Evolutionary conservation across 30 jellyfish, hydroid and myxozoan species (phyloP).

Genomic region (Catostylus mosaicus): DNA sequence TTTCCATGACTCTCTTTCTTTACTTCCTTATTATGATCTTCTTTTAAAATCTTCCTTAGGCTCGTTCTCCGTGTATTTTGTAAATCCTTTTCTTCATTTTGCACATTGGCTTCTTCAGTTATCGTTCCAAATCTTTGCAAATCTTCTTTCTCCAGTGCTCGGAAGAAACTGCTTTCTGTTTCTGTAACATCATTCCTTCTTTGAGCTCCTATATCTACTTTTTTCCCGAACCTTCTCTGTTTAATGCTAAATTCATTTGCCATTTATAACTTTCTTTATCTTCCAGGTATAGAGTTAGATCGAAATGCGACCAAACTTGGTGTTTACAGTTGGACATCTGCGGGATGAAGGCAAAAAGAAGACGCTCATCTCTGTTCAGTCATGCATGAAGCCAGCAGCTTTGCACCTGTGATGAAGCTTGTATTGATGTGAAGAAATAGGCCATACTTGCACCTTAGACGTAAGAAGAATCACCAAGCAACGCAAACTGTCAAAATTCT

Average conservation of each 20-base stretch:
- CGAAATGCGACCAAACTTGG: neutral
- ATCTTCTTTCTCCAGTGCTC: constrained; percentile 54
- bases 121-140: constrained; percentile 10
- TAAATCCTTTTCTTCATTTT: neutral
- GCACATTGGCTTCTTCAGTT: neutral
- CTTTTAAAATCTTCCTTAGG: neutral
- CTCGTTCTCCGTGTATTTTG: neutral
- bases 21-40: neutral
- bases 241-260: neutral
- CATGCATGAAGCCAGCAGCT: constrained; percentile 30
- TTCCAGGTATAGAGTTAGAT: neutral
- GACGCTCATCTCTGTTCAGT: constrained; percentile 68
- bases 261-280: neutral
- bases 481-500: neutral
- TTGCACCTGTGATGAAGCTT: constrained; percentile 31
- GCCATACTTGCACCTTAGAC: neutral
- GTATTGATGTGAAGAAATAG: neutral
- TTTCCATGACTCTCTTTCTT: neutral
- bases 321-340: constrained; percentile 4
- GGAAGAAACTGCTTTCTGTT: constrained; percentile 60
- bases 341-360: neutral
- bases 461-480: neutral
- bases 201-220: neutral
- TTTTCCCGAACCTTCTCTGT: neutral
- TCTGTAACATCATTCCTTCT: constrained; percentile 20